phyloP scores from a whole-genome alignment of 2,888 invertebrate species.

The Cecidostiba fungosa region DNA sequence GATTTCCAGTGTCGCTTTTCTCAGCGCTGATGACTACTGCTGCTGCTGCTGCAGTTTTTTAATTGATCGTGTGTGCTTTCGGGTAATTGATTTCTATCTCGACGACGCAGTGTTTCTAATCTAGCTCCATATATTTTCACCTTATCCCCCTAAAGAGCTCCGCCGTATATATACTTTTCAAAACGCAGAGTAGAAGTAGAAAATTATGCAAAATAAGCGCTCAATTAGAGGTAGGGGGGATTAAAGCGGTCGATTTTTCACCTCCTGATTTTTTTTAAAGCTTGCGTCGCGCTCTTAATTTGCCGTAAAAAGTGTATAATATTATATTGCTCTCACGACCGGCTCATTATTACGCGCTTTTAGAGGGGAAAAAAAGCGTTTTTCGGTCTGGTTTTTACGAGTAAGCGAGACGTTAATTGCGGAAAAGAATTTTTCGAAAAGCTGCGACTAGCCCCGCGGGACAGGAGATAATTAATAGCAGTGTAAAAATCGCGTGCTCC shows the following conservation, averaged over 20 bases:
- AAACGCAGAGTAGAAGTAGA: background rate
- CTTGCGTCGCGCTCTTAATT: no score
- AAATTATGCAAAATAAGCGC: background rate
- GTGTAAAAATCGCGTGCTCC: conserved; percentile 19
- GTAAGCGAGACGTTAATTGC: conserved; percentile 6
- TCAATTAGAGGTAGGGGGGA: conserved; percentile 10
- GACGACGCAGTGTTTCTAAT: background rate
- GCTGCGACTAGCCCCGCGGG: background rate
- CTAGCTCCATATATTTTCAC: background rate
- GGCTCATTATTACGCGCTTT: background rate
- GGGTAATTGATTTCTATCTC: conserved; percentile 5
- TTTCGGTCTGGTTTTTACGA: background rate
- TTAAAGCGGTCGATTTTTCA: no score
- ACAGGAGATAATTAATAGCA: conserved; percentile 25
- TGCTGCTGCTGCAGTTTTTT: background rate
- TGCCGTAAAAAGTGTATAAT: background rate
- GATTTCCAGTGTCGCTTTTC: background rate
- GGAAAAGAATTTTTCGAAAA: conserved; percentile 25
- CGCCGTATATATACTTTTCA: background rate
- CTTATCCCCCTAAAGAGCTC: background rate
- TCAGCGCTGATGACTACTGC: no score
- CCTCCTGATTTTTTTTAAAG: conserved; percentile 22
- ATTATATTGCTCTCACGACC: background rate
- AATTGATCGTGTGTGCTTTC: background rate
- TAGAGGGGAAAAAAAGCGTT: conserved; percentile 2